These are phyloP conservation scores for Ormyrus rosae DNA, from an alignment of 2,888 invertebrate species.

Conservation along the genomic window DNA sequence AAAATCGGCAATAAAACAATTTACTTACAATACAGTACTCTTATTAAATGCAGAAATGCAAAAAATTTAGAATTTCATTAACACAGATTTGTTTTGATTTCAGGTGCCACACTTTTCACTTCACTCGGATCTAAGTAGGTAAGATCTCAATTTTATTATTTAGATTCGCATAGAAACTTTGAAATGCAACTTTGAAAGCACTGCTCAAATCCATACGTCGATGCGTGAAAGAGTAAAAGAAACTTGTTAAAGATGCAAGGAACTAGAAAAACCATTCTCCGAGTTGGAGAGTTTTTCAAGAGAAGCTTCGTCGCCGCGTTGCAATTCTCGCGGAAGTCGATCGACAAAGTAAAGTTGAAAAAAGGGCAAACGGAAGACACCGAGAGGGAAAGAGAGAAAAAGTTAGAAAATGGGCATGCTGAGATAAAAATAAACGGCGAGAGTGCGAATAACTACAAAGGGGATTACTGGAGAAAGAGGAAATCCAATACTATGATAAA, in stretches of 20 bases:
- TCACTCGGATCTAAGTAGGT: not conserved
- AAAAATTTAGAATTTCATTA: not conserved
- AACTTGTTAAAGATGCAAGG: slow-evolving; percentile 47
- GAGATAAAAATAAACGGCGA: slow-evolving; percentile 21
- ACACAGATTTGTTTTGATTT: slow-evolving; percentile 21
- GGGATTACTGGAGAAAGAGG: not conserved
- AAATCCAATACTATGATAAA: slow-evolving; percentile 12
- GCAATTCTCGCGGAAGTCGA: slow-evolving; percentile 46
- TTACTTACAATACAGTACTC: not conserved
- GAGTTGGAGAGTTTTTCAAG: slow-evolving; percentile 46
- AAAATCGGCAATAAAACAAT: not conserved
- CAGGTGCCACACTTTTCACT: slow-evolving; percentile 5
- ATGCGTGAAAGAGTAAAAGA: slow-evolving; percentile 26
- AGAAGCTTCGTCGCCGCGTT: slow-evolving; percentile 27
- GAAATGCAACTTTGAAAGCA: slow-evolving; percentile 24
- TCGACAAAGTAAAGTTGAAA: slow-evolving; percentile 45
- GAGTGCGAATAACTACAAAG: slow-evolving; percentile 5
- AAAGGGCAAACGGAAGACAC: slow-evolving; percentile 7
- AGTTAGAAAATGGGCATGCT: slow-evolving; percentile 23
- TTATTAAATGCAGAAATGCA: too few relatives aligned
- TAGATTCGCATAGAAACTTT: not conserved
- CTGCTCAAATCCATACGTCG: not conserved
- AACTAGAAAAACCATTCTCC: slow-evolving; percentile 44
- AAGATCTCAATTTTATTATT: slow-evolving; percentile 14
- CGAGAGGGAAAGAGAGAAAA: slow-evolving; percentile 13